A percentile compares a stretch with the other conserved stretches of the same genome.
Conservation (phyloP, 2,113 vertebrate species). For the Cheirogaleus medius region DNA sequence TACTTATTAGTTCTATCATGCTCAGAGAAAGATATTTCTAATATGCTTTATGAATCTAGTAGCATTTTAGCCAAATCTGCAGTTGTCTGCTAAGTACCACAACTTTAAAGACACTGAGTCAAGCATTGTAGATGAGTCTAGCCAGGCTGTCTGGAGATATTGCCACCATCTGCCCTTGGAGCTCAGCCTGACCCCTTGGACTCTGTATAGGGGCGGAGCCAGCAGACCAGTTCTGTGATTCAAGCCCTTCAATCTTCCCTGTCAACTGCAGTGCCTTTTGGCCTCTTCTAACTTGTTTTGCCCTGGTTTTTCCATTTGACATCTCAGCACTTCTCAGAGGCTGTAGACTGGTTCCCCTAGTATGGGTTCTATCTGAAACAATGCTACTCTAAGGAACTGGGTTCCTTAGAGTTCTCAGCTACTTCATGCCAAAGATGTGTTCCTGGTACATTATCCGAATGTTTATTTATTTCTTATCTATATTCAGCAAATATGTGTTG, state of each 20-base stretch:
- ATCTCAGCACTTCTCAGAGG: neutral
- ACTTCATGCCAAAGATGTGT: neutral
- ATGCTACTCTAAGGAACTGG: neutral
- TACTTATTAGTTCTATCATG: neutral
- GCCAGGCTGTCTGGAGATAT: neutral
- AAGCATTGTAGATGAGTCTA: neutral
- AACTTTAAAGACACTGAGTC: neutral
- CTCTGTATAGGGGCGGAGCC: neutral
- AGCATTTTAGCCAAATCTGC: neutral
- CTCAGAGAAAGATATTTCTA: neutral
- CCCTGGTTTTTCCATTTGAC: neutral
- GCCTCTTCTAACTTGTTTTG: neutral
- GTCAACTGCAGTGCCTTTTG: neutral
- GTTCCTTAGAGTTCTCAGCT: too few relatives aligned
- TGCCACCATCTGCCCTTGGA: neutral
- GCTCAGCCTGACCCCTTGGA: neutral
- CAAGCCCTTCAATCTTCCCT: neutral
- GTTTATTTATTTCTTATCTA: neutral
- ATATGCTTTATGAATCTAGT: neutral
- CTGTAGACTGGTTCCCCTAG: neutral
- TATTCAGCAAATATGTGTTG: neutral
- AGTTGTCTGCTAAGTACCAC: neutral
- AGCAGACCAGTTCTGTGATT: neutral
- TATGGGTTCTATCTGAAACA: neutral
- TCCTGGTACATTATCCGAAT: neutral